A percentile compares a stretch with the other conserved stretches of the same genome.
phyloP scores from a whole-genome alignment of 1,140 invertebrate genomes.

The Melanaphis sacchari region DNA sequence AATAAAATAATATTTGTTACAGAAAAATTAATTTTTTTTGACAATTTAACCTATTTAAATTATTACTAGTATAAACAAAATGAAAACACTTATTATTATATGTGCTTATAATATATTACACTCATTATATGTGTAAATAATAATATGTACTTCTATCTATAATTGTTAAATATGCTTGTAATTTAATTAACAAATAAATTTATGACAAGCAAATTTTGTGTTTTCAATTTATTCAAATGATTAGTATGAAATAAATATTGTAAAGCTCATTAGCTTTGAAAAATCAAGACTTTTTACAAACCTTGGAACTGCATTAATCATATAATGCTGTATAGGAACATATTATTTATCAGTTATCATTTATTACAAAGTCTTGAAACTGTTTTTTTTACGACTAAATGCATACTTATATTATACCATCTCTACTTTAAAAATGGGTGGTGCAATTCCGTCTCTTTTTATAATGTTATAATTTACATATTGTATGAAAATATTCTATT shows the following conservation, averaged over 20 bases:
- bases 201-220: background rate
- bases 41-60: background rate
- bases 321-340: background rate
- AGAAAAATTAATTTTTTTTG: background rate
- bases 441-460: background rate
- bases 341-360: no score
- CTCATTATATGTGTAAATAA: no score
- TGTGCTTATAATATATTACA: no score
- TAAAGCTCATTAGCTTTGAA: background rate
- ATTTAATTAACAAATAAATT: no score
- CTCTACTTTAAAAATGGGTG: background rate
- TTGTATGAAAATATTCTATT: background rate
- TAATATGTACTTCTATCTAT: no score
- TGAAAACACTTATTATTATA: background rate
- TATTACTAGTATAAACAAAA: background rate
- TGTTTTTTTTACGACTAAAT: background rate
- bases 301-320: background rate
- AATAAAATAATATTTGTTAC: background rate
- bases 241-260: background rate
- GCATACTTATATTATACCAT: background rate
- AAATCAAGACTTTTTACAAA: background rate
- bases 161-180: no score
- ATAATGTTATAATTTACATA: background rate
- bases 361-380: background rate
- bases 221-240: slow-evolving; percentile 1